These are phyloP conservation scores for Acrobasis consociella DNA, from an alignment of 2,888 invertebrate species.

Conservation along the genomic window DNA sequence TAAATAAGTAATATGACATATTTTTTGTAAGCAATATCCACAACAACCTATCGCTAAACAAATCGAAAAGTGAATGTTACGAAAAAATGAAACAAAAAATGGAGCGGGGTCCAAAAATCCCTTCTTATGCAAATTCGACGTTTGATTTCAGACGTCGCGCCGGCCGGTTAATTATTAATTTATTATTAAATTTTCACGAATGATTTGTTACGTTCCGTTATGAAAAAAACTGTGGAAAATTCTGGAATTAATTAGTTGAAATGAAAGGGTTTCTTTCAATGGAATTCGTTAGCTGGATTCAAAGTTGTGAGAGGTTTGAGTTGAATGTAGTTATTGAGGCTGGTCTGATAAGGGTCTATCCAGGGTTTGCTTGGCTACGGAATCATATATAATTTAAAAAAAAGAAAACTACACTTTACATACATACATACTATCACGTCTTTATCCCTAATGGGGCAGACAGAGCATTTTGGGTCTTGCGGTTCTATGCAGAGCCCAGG, in stretches of 20 bases:
- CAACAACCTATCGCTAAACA: slow-evolving; percentile 37
- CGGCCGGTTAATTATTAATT: slow-evolving; percentile 57
- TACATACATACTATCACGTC: too few species aligned
- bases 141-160: slow-evolving; percentile 70
- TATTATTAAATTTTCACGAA: slow-evolving; percentile 76
- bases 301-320: background rate
- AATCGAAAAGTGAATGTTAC: slow-evolving; percentile 57
- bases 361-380: background rate
- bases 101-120: slow-evolving; percentile 47
- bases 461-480: too few species aligned
- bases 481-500: too few species aligned
- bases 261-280: slow-evolving; percentile 69
- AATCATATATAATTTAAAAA: too few species aligned
- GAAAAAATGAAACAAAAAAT: slow-evolving; percentile 48
- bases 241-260: slow-evolving; percentile 60
- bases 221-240: slow-evolving; percentile 61
- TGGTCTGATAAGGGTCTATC: background rate
- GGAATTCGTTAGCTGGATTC: slow-evolving; percentile 59
- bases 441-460: too few species aligned
- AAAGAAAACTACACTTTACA: too few species aligned
- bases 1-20: background rate
- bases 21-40: slow-evolving; percentile 38
- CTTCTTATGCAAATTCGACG: slow-evolving; percentile 76
- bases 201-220: slow-evolving; percentile 74
- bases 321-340: slow-evolving; percentile 2